Percentiles rank a stretch among this genome's conserved stretches.
These are phyloP conservation scores for Vireo altiloquus DNA, from an alignment of 2,113 vertebrate genomes.

Conservation along the genomic window DNA sequence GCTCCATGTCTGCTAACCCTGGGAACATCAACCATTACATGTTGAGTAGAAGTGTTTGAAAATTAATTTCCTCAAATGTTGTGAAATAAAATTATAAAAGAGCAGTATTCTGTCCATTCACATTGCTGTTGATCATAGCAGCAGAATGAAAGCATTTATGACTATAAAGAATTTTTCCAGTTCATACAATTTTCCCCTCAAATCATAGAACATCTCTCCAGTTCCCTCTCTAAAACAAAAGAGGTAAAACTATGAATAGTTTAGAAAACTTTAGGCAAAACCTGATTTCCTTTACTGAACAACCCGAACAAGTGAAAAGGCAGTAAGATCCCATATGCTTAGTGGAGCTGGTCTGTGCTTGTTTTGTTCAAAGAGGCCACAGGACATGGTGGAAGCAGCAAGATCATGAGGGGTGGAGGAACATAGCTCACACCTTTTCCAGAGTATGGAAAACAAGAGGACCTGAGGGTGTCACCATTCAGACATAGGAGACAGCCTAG, in stretches of 20 bases:
- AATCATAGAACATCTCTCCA: not conserved
- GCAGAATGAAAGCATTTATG: not conserved
- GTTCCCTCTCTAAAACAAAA: not conserved
- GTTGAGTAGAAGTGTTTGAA: not conserved
- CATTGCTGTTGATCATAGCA: not conserved
- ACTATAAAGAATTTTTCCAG: not conserved
- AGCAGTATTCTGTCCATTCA: not conserved
- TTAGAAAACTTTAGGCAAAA: not conserved
- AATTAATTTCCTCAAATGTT: not conserved
- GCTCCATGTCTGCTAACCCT: not conserved
- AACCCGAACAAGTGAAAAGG: not conserved
- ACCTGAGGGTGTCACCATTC: not conserved
- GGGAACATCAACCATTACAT: not conserved
- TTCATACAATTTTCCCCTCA: not conserved
- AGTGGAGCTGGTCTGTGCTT: not conserved
- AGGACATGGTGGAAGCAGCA: not conserved
- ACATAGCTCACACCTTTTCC: not conserved
- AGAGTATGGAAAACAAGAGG: not conserved
- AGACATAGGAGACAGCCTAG: not conserved
- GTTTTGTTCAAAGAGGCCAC: not conserved
- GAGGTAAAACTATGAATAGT: not conserved
- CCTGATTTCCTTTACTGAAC: not conserved
- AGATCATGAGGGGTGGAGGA: not conserved
- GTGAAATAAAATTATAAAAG: not conserved
- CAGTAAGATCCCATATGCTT: not conserved